Percentiles rank a stretch among this genome's conserved stretches.
These are phyloP conservation scores for Hycleus phaleratus DNA, from an alignment of 1,140 invertebrate species.

Conservation along the genomic window DNA sequence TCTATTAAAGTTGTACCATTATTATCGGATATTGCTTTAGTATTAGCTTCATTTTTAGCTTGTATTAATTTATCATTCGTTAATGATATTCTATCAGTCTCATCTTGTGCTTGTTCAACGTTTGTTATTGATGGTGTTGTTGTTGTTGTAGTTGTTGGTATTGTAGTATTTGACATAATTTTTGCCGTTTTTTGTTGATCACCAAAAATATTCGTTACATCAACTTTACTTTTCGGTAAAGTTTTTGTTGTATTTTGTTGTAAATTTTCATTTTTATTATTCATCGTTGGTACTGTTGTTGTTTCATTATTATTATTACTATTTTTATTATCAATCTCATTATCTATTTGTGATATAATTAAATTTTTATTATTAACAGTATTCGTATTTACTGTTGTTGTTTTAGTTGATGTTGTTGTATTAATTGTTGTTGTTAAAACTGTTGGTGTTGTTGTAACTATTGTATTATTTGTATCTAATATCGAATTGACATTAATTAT, in stretches of 20 bases:
- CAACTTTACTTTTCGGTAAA: conserved; percentile 21
- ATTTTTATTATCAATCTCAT: background rate
- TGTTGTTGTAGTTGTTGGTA: conserved; percentile 8
- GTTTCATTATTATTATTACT: conserved; percentile 11
- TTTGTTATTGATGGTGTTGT: background rate
- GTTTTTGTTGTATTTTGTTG: conserved; percentile 11
- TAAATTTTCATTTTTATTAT: background rate
- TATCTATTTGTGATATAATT: background rate
- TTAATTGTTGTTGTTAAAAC: conserved; percentile 4
- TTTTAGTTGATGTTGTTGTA: background rate
- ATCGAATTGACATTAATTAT: conserved; percentile 7
- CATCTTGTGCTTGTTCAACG: conserved; percentile 19
- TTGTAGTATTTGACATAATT: background rate
- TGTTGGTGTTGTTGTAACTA: background rate
- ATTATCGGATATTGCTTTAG: conserved; percentile 20
- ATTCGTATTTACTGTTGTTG: background rate
- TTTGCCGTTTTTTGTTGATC: conserved; percentile 28
- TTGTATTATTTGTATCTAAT: background rate
- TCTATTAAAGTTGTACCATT: conserved; percentile 16
- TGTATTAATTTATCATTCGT: conserved; percentile 31
- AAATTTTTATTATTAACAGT: background rate
- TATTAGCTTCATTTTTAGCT: conserved; percentile 33
- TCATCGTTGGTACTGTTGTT: conserved; percentile 18
- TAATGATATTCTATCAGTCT: conserved; percentile 28
- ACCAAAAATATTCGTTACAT: conserved; percentile 37